These are phyloP conservation scores for Drosophila neonasuta DNA, from an alignment of 2,888 invertebrate genomes.

Conservation along the genomic window DNA sequence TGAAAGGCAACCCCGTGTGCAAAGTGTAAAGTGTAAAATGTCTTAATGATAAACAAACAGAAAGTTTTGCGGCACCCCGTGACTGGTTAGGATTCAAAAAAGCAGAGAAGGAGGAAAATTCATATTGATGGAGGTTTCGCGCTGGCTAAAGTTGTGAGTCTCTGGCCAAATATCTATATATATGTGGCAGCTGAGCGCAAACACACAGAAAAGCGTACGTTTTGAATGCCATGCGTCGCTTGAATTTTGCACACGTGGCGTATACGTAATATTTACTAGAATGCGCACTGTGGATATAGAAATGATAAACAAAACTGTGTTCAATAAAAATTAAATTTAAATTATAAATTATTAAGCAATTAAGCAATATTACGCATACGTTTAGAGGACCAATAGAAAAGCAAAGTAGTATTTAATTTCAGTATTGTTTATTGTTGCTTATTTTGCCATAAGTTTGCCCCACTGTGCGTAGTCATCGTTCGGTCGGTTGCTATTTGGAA, in stretches of 20 bases:
- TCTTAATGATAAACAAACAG: constrained; percentile 77
- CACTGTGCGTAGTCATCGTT: constrained; percentile 55
- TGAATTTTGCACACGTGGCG: constrained; percentile 61
- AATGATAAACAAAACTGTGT: not conserved
- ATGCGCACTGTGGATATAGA: constrained; percentile 37
- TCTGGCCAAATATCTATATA: constrained; percentile 53
- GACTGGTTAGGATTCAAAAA: constrained; percentile 57
- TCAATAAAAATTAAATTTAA: not conserved
- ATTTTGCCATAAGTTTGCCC: not conserved
- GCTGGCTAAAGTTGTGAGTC: constrained; percentile 54
- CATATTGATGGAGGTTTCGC: constrained; percentile 37
- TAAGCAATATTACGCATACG: not conserved
- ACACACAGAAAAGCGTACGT: constrained; percentile 27
- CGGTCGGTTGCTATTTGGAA: constrained; percentile 63
- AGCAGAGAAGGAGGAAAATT: constrained; percentile 9
- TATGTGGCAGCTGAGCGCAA: constrained; percentile 31
- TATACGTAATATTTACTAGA: constrained; percentile 59
- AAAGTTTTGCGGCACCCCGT: constrained; percentile 64
- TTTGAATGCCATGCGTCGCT: constrained; percentile 48
- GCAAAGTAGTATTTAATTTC: too few relatives aligned
- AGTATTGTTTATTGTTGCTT: not conserved
- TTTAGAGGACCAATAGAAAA: not conserved
- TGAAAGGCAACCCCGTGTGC: constrained; percentile 64
- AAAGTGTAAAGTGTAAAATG: constrained; percentile 70
- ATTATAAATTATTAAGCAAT: too few relatives aligned